Evolutionary conservation across 2,113 vertebrate genomes (phyloP).

Genomic region (Menidia beryllina): DNA sequence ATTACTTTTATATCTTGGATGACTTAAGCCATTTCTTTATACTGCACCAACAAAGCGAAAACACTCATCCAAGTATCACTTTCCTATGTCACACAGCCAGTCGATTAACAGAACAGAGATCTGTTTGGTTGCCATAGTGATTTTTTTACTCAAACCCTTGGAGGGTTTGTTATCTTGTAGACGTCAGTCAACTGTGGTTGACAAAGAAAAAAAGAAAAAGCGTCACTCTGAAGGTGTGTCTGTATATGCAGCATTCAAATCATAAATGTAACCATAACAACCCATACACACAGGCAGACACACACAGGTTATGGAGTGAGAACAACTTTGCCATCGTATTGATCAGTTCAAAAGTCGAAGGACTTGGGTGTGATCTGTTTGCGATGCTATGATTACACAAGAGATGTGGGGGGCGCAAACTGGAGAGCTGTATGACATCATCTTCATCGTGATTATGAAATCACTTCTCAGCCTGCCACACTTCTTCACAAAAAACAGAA

Average conservation of each 20-base stretch:
- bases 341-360: conserved; percentile 15
- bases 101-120: background rate
- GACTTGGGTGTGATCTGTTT: conserved; percentile 17
- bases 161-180: conserved; percentile 13
- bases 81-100: background rate
- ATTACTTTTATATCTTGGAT: no score
- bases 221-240: conserved; percentile 4
- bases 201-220: background rate
- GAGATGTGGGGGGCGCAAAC: background rate
- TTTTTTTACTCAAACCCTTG: conserved; percentile 15
- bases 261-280: background rate
- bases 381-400: conserved; percentile 9
- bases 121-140: conserved; percentile 58
- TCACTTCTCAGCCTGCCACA: background rate
- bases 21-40: background rate
- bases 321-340: background rate
- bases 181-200: conserved; percentile 16
- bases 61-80: background rate
- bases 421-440: conserved; percentile 2
- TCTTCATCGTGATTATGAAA: conserved; percentile 4
- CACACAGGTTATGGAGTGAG: background rate
- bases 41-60: background rate
- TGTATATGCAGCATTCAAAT: background rate
- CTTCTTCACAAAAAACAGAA: background rate
- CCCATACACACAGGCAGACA: conserved; percentile 2